These are phyloP conservation scores for Microplitis deprimator DNA, from an alignment of 2,888 invertebrate genomes.

Conservation along the genomic window DNA sequence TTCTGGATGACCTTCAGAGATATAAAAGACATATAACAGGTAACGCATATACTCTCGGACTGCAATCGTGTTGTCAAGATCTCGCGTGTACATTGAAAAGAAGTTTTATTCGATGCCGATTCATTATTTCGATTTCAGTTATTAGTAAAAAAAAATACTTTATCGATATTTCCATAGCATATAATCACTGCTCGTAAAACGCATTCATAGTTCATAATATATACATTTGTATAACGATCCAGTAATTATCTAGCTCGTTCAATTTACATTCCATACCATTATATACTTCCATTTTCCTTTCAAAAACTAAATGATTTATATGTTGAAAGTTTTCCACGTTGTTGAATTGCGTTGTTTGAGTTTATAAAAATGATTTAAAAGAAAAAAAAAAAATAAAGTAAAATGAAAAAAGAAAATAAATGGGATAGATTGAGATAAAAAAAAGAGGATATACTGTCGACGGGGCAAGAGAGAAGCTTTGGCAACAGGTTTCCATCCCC, in stretches of 20 bases:
- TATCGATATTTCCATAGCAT: conserved; percentile 49
- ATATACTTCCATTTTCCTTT: conserved; percentile 23
- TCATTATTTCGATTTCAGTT: conserved; percentile 51
- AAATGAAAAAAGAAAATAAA: conserved; percentile 16
- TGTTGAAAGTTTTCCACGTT: conserved; percentile 37
- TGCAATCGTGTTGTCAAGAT: conserved; percentile 13
- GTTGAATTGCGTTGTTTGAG: conserved; percentile 11
- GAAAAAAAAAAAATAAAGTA: neutral
- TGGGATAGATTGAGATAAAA: conserved; percentile 38
- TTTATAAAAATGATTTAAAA: neutral
- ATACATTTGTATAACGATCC: conserved; percentile 36
- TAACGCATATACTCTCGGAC: conserved; percentile 25
- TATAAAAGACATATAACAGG: conserved; percentile 12
- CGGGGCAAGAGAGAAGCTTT: conserved; percentile 54
- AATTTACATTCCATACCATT: conserved; percentile 40
- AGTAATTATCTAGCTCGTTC: conserved; percentile 34
- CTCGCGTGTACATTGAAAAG: conserved; percentile 19
- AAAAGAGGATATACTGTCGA: conserved; percentile 28
- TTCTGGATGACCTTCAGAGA: conserved; percentile 41
- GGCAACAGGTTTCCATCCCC: conserved; percentile 68
- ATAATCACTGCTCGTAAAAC: conserved; percentile 60
- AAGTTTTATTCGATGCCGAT: conserved; percentile 36
- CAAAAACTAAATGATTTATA: conserved; percentile 23
- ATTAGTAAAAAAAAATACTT: conserved; percentile 53
- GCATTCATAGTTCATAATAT: conserved; percentile 33